Evolutionary conservation across 1,140 invertebrate genomes (phyloP), one percentile per base, ranked within the genome.

Genomic region (Papilio dardanus): DNA sequence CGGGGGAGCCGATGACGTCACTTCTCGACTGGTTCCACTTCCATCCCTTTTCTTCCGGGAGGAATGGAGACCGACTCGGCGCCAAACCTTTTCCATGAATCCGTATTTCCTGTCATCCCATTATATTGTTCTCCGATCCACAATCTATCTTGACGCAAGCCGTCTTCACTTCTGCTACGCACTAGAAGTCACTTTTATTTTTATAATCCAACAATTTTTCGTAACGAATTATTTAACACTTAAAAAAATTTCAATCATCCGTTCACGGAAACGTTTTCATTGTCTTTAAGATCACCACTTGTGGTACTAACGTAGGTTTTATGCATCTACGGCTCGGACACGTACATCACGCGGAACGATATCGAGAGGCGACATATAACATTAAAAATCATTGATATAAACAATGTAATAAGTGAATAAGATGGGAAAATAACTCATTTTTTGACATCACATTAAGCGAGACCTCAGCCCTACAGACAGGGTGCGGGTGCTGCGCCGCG

Each of bases 31-130:
- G 78, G 88, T 91, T 71, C 91, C 91, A 85, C 90, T 93, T 90
- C 89, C 91, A 89, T 93, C 92, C 88, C 91, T 92, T 90, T 94
- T 94, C 86, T 93, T 92, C 62, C 92, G 92, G 86, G 93, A 94
- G 87, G 93, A 94, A 90, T 94, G 93, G 86, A 94, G 92, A 84
- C 93, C 93, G 74, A 94, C 93, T 75, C 91, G 88, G 85, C 91
- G 90, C 93, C 93, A 94, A 92, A 94, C 92, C 88, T 94, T 94
- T 93, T 94, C 93, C 93, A 94, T 93, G 86, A 89, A 91, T 92
- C 87, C 81, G 81, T 89, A 86, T 91, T 92, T 91, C 77, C 78
- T 91, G 87, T 93, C 92, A 93, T 92, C 90, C 92, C 92, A 93
- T 93, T 88, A 83, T 91, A 86, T 88, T 85, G 76, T 74, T 73